phyloP scores from a whole-genome alignment of 2,113 vertebrate species.

The Campylorhamphus procurvoides region DNA sequence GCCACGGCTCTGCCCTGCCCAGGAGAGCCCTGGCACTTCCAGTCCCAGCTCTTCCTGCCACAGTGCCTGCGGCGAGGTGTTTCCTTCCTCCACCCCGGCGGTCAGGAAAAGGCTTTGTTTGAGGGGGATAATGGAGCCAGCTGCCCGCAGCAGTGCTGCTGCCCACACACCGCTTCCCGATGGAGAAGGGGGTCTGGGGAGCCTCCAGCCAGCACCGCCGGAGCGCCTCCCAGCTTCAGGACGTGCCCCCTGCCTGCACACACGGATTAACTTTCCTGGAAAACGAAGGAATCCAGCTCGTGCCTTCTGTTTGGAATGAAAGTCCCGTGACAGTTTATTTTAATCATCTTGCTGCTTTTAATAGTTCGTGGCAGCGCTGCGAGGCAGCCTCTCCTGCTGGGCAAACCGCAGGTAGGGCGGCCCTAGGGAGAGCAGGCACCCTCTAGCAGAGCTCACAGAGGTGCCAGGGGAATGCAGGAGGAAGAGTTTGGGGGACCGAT shows the following conservation, averaged over 20 bases:
- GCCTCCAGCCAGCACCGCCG: background rate
- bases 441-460: accelerated
- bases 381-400: background rate
- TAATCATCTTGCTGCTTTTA: constrained; percentile 1
- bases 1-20: accelerated
- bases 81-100: background rate
- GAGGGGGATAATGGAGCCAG: accelerated
- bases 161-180: background rate
- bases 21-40: accelerated
- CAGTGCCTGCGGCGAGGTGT: accelerated
- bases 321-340: constrained; percentile 31
- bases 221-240: background rate
- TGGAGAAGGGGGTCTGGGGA: background rate
- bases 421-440: background rate
- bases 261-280: background rate
- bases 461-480: background rate
- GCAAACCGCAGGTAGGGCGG: accelerated
- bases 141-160: background rate
- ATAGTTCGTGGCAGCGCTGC: background rate
- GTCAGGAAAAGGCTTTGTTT: background rate
- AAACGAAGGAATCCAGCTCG: background rate
- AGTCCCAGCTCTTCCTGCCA: background rate
- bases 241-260: background rate
- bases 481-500: background rate
- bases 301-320: background rate